Conservation (phyloP, 2,888 invertebrate genomes). For the Ormyrus rosae region DNA sequence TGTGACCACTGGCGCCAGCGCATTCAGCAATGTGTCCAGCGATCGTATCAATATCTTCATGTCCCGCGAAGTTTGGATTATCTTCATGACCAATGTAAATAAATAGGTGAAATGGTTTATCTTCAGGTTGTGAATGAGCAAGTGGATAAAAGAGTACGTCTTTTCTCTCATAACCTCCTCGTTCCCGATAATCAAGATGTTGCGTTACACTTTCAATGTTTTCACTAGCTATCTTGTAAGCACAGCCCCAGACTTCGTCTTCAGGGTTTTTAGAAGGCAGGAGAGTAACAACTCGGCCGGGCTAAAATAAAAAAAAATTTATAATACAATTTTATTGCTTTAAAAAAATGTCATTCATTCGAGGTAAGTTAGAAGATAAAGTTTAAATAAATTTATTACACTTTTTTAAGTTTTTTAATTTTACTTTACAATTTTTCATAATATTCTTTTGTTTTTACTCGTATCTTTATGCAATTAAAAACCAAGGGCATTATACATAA, state of each 20-base stretch:
- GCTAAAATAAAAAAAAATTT: conserved; percentile 77
- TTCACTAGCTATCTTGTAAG: conserved; percentile 87
- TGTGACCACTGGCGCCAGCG: conserved; percentile 91
- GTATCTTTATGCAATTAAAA: too few species aligned
- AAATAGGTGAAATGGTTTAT: conserved; percentile 82
- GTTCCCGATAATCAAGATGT: conserved; percentile 93
- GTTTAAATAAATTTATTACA: not conserved
- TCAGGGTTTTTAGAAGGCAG: conserved; percentile 80
- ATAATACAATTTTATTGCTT: conserved; percentile 7
- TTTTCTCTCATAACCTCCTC: conserved; percentile 91
- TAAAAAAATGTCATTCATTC: not conserved
- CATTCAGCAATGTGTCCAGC: conserved; percentile 86
- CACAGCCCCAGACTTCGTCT: conserved; percentile 92
- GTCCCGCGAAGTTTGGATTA: conserved; percentile 89
- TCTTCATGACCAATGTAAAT: conserved; percentile 89
- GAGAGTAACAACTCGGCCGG: conserved; percentile 93
- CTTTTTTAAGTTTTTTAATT: not conserved
- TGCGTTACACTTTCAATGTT: conserved; percentile 84
- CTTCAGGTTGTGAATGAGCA: conserved; percentile 59
- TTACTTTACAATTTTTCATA: too few species aligned
- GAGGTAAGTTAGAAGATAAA: not conserved
- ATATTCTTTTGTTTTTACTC: too few species aligned
- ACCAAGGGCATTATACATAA: too few species aligned
- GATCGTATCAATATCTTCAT: conserved; percentile 86
- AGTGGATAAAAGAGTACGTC: conserved; percentile 84